These are phyloP conservation scores for Jaculus jaculus DNA, from an alignment of 2,113 vertebrate species.

Conservation along the genomic window DNA sequence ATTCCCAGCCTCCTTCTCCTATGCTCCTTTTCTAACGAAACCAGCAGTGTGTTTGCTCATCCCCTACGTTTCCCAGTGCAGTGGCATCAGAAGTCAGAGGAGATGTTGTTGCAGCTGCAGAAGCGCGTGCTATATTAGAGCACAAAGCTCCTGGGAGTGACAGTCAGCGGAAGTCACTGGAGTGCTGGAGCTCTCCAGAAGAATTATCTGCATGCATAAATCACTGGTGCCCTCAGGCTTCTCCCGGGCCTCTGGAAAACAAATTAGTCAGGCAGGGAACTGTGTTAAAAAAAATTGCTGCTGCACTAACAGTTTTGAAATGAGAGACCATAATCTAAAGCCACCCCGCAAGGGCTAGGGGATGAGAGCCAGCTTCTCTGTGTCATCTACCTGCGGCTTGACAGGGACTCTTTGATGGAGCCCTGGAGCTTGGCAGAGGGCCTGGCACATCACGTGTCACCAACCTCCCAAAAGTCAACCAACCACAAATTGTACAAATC, in stretches of 20 bases:
- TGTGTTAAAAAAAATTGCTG: constrained; percentile 37
- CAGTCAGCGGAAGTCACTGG: neutral
- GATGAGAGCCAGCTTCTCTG: neutral
- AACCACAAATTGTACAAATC: neutral
- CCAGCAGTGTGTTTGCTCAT: neutral
- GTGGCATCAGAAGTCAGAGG: neutral
- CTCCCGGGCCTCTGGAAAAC: constrained; percentile 46
- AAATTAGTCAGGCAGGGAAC: constrained; percentile 25
- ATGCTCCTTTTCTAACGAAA: neutral
- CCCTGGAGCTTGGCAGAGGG: neutral
- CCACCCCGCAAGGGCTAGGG: neutral
- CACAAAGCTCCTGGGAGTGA: constrained; percentile 39
- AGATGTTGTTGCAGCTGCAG: neutral
- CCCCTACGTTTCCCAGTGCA: neutral
- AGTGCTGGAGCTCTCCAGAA: neutral
- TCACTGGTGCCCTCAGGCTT: neutral
- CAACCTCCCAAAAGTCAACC: neutral
- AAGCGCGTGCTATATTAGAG: neutral
- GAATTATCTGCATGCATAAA: neutral
- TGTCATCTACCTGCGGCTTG: neutral
- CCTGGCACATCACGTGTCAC: neutral
- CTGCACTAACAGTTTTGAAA: constrained; percentile 51
- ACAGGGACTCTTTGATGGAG: neutral
- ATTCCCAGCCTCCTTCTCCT: no score
- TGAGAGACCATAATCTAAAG: neutral